Conservation (phyloP, 2,113 vertebrate species). For the Silurus asotus region DNA sequence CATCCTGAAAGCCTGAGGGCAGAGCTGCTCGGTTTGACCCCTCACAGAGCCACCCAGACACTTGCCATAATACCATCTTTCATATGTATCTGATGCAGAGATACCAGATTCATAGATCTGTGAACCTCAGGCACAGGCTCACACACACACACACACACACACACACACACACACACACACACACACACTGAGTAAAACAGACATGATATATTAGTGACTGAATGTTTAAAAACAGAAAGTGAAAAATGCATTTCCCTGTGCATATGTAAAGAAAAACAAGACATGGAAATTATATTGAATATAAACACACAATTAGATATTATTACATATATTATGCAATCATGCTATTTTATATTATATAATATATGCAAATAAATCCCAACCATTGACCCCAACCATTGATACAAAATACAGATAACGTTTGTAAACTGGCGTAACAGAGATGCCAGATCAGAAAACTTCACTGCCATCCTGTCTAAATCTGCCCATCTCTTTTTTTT, state of each 20-base stretch:
- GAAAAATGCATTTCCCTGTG: not conserved
- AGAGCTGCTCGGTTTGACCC: conserved; percentile 65
- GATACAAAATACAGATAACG: not conserved
- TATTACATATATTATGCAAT: too few species aligned
- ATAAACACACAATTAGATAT: not conserved
- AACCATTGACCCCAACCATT: not conserved
- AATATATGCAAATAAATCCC: not conserved
- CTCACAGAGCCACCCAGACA: conserved; percentile 67
- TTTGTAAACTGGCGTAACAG: conserved; percentile 23
- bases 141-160: conserved; percentile 9
- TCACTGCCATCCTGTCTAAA: conserved; percentile 12
- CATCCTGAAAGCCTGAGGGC: conserved; percentile 71
- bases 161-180: too few species aligned
- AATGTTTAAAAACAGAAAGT: not conserved
- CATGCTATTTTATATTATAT: not conserved
- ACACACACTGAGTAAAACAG: not conserved
- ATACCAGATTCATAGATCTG: conserved; percentile 32
- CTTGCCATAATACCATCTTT: conserved; percentile 62
- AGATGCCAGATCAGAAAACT: conserved; percentile 33
- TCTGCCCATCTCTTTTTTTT: not conserved
- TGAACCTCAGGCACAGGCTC: not conserved
- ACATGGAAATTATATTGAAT: not conserved
- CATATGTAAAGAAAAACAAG: not conserved
- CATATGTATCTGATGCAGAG: conserved; percentile 46
- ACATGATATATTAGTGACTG: conserved; percentile 54